phyloP scores from a whole-genome alignment of 1,140 invertebrate species.

The Dermatophagoides farinae region DNA sequence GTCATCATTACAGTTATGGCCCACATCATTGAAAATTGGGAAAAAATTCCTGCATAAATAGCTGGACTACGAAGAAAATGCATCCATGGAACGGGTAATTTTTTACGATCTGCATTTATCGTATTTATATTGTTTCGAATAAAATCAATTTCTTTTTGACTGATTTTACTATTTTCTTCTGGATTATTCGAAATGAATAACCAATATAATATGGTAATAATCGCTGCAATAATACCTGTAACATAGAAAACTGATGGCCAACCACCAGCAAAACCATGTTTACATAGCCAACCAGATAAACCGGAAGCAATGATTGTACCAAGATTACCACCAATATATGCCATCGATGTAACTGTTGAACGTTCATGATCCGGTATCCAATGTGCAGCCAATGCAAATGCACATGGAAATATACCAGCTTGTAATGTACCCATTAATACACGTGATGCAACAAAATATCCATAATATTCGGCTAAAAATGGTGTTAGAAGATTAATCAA shows the following conservation, averaged over 20 bases:
- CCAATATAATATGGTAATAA: conserved; percentile 44
- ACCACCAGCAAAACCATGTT: conserved; percentile 34
- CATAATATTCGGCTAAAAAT: conserved; percentile 5
- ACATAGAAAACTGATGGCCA: conserved; percentile 73
- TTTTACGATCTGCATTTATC: not conserved
- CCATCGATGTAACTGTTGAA: conserved; percentile 1
- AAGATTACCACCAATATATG: conserved; percentile 11
- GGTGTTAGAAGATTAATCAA: conserved; percentile 16
- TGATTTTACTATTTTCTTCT: conserved; percentile 60
- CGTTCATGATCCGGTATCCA: conserved; percentile 19
- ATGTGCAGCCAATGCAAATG: conserved; percentile 24
- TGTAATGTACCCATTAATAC: conserved; percentile 15
- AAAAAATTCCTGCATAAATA: conserved; percentile 76
- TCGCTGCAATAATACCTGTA: conserved; percentile 34
- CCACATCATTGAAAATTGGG: conserved; percentile 72
- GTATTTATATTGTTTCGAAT: conserved; percentile 36
- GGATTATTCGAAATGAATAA: conserved; percentile 70
- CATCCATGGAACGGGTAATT: conserved; percentile 41
- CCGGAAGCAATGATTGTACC: conserved; percentile 22
- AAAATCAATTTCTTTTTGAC: conserved; percentile 52
- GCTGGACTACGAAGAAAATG: conserved; percentile 51
- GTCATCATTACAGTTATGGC: conserved; percentile 83
- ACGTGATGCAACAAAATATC: conserved; percentile 8
- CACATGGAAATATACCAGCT: conserved; percentile 23
- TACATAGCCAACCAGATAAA: conserved; percentile 24